Evolutionary conservation across 2,888 invertebrate genomes (phyloP), one percentile per base, ranked within the genome.

Genomic region (Leucania comma): DNA sequence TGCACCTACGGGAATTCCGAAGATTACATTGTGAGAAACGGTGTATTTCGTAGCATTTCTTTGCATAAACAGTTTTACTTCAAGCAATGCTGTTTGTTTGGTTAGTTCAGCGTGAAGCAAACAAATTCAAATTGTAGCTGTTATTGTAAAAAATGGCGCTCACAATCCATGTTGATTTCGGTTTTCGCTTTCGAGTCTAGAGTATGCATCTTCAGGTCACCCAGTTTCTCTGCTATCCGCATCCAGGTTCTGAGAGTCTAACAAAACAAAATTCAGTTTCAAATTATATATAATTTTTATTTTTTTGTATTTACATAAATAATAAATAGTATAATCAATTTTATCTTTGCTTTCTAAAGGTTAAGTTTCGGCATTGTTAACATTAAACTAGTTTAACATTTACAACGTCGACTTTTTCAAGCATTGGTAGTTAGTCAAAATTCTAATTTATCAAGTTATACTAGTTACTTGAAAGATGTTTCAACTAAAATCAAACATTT

Each of bases 141-240:
- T 64, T 70, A 50, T 12, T 5, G 14, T 29, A 35, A 26, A 29
- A 46, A 53, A 51, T 32, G 6, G 12, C 5, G 68, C 71, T 71
- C 68, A 75, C 71, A 22, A 35, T 75, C 53, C 75, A 75, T 71
- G 20, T 54, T 54, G 68, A 46, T 54, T 22, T 38, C 8, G 1
- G 68, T 46, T 46, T 67, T 46, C 68, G 6, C 46, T 67, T 75
- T 24, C 12, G 24, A 12, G 10, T 24, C 29, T 32, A 14, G 46
- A 72, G 42, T 17, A 14, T 10, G 6, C 1, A 20, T 60, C 38
- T 73, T 69, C 46, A 20, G 22, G 26, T 10, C 20, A 22, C 10
- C 35, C 61, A 60, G 46, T 26, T 26, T 65, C 66, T 35, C 68
- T 5, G 22, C 22, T 5, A 35, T 17, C 68, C 2, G 46, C 75